Evolutionary conservation across 1,140 invertebrate species (phyloP), one percentile per base, ranked within the genome.

Genomic region (Psilanteris sp.): DNA sequence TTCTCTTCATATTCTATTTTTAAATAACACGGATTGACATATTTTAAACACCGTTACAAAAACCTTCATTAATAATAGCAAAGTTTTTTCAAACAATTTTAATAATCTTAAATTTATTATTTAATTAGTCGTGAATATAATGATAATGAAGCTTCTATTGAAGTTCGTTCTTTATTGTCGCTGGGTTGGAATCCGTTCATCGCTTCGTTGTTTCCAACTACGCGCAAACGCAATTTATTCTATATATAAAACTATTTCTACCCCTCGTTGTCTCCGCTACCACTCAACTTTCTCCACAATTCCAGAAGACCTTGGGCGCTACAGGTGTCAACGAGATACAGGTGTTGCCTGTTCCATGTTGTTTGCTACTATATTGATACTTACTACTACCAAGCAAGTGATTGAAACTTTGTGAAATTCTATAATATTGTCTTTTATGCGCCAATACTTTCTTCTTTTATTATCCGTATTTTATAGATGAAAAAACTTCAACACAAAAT

Each of bases 311-410:
- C 57, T 70, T 75, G 46, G 68, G 78, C 64, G 83, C 85, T 84
- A 86, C 85, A 85, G 85, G 84, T 86, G 84, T 84, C 81, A 80
- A 85, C 81, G 80, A 77, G 77, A 81, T 86, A 85, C 83, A 82
- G 83, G 79, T 85, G 79, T 82, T 81, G 72, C 59, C 52, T 43
- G 62, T 59, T 61, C 48, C 57, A 27, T 70, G 34, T 66, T 61
- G 59, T 16, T 14, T 3, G 24, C n/a, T 8, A 41, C 32, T 64
- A 48, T 43, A 73, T 73, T 34, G 59, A 48, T 16, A 24, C 43
- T 20, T 32, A 11, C 34, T 11, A 27, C 57, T 29, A 29, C 26
- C 27, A 59, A 18, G 43, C 39, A 1, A 10, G 29, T 50, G 59
- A 64, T 64, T 50, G 59, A 73, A 73, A 73, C 50, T 57, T 57